Conservation (phyloP, 2,113 vertebrate species). For the Hoplias malabaricus region DNA sequence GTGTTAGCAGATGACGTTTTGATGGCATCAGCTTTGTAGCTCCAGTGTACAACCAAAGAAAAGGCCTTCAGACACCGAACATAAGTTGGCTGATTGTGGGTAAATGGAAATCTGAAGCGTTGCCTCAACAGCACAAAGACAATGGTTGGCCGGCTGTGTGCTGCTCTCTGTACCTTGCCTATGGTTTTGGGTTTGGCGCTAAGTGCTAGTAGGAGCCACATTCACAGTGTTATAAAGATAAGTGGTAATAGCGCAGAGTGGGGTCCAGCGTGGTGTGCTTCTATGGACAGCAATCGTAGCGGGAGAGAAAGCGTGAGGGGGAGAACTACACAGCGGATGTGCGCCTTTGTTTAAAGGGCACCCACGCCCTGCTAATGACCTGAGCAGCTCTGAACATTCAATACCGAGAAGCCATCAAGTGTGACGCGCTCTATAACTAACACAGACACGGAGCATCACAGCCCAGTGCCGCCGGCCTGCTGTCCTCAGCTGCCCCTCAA, state of each 20-base stretch:
- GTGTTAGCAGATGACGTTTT: background rate
- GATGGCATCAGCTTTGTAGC: background rate
- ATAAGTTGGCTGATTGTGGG: background rate
- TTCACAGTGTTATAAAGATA: background rate
- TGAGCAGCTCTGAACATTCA: background rate
- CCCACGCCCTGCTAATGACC: conserved; percentile 24
- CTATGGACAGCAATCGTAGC: background rate
- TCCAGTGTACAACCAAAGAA: background rate
- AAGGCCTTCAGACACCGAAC: background rate
- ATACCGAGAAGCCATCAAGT: conserved; percentile 12
- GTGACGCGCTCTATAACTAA: background rate
- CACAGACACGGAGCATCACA: background rate
- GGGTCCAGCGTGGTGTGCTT: background rate
- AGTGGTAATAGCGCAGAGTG: background rate
- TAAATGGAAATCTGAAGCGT: background rate
- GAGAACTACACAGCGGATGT: background rate
- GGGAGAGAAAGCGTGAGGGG: conserved; percentile 11
- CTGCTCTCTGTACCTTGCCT: background rate
- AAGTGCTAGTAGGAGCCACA: background rate
- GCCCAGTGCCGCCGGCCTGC: background rate
- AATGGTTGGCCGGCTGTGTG: background rate
- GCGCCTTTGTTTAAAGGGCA: conserved; percentile 5
- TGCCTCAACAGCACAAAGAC: background rate
- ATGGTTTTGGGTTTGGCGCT: background rate
- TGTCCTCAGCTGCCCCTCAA: background rate